These are phyloP conservation scores for Acrocephalus scirpaceus DNA, from an alignment of 2,797 vertebrate genomes.

Conservation along the genomic window DNA sequence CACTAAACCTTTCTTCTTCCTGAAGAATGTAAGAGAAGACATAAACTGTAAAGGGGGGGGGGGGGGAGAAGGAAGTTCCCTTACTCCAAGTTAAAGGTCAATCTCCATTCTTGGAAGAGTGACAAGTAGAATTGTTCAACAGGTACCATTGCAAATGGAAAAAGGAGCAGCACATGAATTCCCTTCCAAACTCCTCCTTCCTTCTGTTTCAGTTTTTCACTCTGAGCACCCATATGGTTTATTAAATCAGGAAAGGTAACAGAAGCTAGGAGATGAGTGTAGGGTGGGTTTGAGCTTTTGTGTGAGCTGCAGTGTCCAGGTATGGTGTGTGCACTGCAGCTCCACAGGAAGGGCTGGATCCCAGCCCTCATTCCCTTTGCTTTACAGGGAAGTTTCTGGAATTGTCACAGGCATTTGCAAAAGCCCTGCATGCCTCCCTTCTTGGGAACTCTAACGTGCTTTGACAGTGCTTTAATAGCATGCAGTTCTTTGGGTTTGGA, in stretches of 20 bases:
- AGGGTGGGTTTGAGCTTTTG: not conserved
- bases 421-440: not conserved
- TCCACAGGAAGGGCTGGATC: not conserved
- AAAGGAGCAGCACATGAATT: not conserved
- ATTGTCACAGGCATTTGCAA: not conserved
- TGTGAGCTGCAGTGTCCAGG: not conserved
- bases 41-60: not conserved
- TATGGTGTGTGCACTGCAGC: not conserved
- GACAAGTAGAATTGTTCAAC: not conserved
- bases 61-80: not conserved
- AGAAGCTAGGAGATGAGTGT: not conserved
- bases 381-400: not conserved
- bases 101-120: rapidly evolving
- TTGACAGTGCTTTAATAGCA: too few species aligned
- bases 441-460: not conserved
- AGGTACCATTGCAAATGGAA: not conserved
- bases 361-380: not conserved
- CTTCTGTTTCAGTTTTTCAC: not conserved
- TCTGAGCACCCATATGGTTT: not conserved
- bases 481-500: not conserved
- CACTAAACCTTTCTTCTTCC: not conserved
- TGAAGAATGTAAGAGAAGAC: not conserved
- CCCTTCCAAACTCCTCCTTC: not conserved
- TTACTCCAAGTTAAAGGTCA: not conserved
- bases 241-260: not conserved